Evolutionary conservation across 2,888 invertebrate species (phyloP).

Genomic region (Gordius sp.): DNA sequence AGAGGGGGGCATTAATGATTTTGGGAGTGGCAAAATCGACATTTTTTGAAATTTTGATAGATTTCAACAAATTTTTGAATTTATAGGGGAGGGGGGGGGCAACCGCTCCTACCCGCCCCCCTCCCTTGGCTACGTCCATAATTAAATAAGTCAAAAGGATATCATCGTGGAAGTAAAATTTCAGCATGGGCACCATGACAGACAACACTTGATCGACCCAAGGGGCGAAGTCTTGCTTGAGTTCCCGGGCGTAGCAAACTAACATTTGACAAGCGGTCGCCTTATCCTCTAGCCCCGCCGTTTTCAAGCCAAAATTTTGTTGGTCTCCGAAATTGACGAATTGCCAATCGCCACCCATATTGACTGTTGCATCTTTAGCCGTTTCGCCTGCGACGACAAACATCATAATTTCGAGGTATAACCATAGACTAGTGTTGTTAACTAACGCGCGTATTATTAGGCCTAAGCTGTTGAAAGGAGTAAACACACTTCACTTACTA

Average conservation of each 20-base stretch:
- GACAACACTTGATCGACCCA: slow-evolving; percentile 41
- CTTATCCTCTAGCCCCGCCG: slow-evolving; percentile 74
- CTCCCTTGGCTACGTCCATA: too few relatives aligned
- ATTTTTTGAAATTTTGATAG: too few relatives aligned
- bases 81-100: too few relatives aligned
- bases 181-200: slow-evolving; percentile 44
- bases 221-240: slow-evolving; percentile 53
- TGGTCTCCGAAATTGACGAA: slow-evolving; percentile 63
- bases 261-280: slow-evolving; percentile 85
- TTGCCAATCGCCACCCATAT: slow-evolving; percentile 68
- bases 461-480: too few relatives aligned
- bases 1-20: too few relatives aligned
- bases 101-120: too few relatives aligned
- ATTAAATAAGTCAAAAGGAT: too few relatives aligned
- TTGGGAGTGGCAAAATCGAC: too few relatives aligned
- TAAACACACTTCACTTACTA: too few relatives aligned
- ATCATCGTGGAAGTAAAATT: slow-evolving; percentile 67
- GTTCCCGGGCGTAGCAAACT: slow-evolving; percentile 68
- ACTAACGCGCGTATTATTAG: too few relatives aligned
- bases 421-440: too few relatives aligned
- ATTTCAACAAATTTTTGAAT: too few relatives aligned
- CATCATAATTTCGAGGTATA: neutral
- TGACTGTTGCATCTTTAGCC: slow-evolving; percentile 40
- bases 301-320: slow-evolving; percentile 74
- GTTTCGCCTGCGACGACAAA: slow-evolving; percentile 30